Evolutionary conservation across 2,797 vertebrate species (phyloP), one percentile per base, ranked within the genome.

Genomic region (Tinamus major): DNA sequence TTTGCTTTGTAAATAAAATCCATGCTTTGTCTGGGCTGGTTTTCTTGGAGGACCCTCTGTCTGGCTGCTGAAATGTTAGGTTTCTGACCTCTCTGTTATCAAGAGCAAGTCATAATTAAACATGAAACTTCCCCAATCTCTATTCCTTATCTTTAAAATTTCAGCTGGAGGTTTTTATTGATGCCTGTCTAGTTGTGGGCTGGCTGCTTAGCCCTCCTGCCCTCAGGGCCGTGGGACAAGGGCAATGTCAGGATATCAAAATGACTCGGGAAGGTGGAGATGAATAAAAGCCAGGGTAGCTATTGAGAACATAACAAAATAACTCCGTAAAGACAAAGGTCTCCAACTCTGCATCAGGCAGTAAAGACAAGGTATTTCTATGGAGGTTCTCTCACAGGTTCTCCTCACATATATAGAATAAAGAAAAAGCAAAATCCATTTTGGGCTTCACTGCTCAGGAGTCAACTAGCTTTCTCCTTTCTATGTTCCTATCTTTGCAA

Each of bases 21-120:
- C 11, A 0, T 39, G 13, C 42, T 56, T 42, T 59, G 35, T 53
- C 68, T 83, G 64, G 13, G 0, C 0, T n/a, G 58, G 48, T 20
- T 68, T 49, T 71, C 79, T 31, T 56, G 69, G 77, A 78, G 51
- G 6, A 21, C 67, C 80, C 65, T 48, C 42, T n/a, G 69, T 2
- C 62, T 77, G 48, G 21, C 35, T 87, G 79, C 51, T 48, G 77
- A 56, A 20, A 15, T 42, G 39, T 18, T 51, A 55, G 31, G 3
- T 29, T 63, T 79, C 29, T 61, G 58, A 37, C 51, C 51, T 61
- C 51, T 77, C n/a, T 87, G 35, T 31, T 77, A n/a, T 55, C 69
- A 85, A 61, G 24, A 67, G 16, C 26, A 64, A 61, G 8, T 18
- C 70, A 75, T 29, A 46, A 3, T 18, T 42, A 70, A 80, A 61